Conservation (phyloP, 2,113 vertebrate genomes). For the Melanerpes formicivorus region DNA sequence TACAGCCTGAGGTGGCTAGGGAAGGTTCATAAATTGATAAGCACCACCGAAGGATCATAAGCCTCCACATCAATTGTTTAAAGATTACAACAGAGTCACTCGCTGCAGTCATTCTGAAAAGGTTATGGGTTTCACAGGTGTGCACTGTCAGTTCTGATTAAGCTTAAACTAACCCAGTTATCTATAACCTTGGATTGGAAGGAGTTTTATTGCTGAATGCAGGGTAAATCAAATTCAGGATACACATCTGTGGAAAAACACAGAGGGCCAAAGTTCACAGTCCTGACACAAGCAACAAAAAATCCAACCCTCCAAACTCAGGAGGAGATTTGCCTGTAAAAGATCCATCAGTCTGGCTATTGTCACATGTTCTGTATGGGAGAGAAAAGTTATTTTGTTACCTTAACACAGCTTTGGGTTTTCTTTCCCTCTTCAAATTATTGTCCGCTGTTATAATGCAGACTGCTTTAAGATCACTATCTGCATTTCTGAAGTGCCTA, state of each 20-base stretch:
- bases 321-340: background rate
- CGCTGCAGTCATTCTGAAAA: constrained; percentile 16
- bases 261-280: constrained; percentile 42
- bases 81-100: constrained; percentile 43
- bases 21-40: constrained; percentile 46
- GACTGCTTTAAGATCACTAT: background rate
- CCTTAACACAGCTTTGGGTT: background rate
- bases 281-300: background rate
- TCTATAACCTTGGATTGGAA: constrained; percentile 46
- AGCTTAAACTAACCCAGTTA: constrained; percentile 52
- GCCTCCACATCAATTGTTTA: constrained; percentile 35
- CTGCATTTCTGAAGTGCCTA: background rate
- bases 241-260: constrained; percentile 49
- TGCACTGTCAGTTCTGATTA: constrained; percentile 43
- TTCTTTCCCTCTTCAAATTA: background rate
- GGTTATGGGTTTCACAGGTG: constrained; percentile 41
- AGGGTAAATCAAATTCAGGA: constrained; percentile 44
- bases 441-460: background rate
- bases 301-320: background rate
- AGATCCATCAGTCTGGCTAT: background rate
- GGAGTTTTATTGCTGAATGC: constrained; percentile 40
- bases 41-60: constrained; percentile 36
- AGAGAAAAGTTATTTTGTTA: background rate
- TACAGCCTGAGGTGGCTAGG: background rate
- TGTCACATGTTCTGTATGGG: background rate